Evolutionary conservation across 92 coral and sea anemone species (phyloP).

Genomic region (Blastomussa wellsi): DNA sequence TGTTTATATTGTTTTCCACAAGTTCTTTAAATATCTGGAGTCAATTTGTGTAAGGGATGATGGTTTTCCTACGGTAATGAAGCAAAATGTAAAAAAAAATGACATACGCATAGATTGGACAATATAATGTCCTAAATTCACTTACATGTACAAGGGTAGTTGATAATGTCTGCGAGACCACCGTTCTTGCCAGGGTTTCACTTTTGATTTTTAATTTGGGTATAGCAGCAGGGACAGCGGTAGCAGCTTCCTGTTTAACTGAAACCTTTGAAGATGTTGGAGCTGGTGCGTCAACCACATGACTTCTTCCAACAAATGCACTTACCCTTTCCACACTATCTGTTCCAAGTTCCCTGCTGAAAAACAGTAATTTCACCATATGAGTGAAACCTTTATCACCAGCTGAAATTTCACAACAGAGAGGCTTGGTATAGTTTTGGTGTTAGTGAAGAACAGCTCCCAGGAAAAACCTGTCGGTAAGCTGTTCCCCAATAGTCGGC

Average conservation of each 20-base stretch:
- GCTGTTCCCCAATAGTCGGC: too few species aligned
- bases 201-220: slow-evolving; percentile 35
- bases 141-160: slow-evolving; percentile 60
- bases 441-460: too few species aligned
- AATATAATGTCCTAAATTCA: neutral
- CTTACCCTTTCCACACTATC: neutral
- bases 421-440: too few species aligned
- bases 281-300: neutral
- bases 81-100: too few species aligned
- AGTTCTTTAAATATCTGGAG: too few species aligned
- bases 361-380: neutral
- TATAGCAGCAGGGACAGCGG: neutral
- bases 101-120: too few species aligned
- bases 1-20: too few species aligned
- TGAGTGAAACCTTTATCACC: too few species aligned
- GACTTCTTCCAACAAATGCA: slow-evolving; percentile 3
- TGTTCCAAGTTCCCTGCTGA: slow-evolving; percentile 11
- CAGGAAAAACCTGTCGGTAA: too few species aligned
- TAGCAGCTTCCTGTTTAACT: slow-evolving; percentile 13
- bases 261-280: slow-evolving; percentile 28
- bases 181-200: slow-evolving; percentile 54
- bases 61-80: too few species aligned
- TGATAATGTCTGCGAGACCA: slow-evolving; percentile 67
- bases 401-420: too few species aligned
- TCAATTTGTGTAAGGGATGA: too few species aligned